phyloP scores from a whole-genome alignment of 2,113 vertebrate species.

The Lophius piscatorius region DNA sequence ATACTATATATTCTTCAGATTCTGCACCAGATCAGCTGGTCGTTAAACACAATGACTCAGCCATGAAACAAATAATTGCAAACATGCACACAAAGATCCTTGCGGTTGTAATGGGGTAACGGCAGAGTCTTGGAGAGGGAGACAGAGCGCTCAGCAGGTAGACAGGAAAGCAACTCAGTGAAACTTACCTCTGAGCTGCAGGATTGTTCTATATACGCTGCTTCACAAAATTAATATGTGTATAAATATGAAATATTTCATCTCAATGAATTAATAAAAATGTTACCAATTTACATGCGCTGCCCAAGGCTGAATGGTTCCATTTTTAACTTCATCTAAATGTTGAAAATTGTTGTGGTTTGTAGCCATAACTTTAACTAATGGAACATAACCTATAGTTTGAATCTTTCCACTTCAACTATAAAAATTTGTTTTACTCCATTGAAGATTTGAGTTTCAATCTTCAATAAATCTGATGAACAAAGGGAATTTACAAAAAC shows the following conservation, averaged over 20 bases:
- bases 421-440: too few species aligned
- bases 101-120: conserved; percentile 58
- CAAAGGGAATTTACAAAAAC: too few species aligned
- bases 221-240: too few species aligned
- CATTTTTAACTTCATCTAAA: too few species aligned
- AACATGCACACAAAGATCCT: background rate
- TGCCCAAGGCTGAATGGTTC: too few species aligned
- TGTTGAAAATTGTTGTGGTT: too few species aligned
- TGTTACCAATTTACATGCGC: background rate
- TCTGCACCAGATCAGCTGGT: conserved; percentile 53
- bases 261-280: background rate
- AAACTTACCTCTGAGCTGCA: conserved; percentile 43
- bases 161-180: conserved; percentile 15
- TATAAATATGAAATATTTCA: too few species aligned
- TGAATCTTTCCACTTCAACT: too few species aligned
- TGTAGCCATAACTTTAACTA: too few species aligned
- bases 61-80: conserved; percentile 19
- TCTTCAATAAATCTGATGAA: too few species aligned
- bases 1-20: conserved; percentile 61
- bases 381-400: too few species aligned
- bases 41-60: conserved; percentile 14
- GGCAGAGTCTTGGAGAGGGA: conserved; percentile 17
- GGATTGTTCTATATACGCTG: background rate
- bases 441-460: too few species aligned
- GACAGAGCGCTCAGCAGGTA: conserved; percentile 34